Evolutionary conservation across 2,888 invertebrate species (phyloP), one percentile per base, ranked within the genome.

Genomic region (Zele albiditarsus): DNA sequence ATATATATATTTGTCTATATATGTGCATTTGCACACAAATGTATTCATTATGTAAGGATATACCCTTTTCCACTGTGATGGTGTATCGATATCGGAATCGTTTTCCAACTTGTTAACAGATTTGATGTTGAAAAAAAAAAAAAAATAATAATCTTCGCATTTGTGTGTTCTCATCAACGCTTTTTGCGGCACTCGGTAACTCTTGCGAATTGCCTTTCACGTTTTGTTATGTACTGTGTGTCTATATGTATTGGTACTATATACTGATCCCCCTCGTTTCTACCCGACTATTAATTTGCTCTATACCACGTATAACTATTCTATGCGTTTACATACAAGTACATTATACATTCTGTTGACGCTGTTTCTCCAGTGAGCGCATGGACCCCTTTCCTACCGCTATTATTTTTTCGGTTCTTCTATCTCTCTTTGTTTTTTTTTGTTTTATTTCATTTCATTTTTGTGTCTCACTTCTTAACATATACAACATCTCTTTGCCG

Each of bases 201-300:
- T 58, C 25, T 23, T 12, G 57, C 57, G 23, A 58, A 27, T 84
- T 79, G 80, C 81, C 84, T 83, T 84, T 84, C 84, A 83, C 83
- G 83, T 83, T 80, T 74, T 79, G 75, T 77, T 76, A 74, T 74
- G 60, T 38, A 38, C 12, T 70, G 72, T 74, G 63, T 66, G 65
- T 71, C 68, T 69, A 68, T 46, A n/a, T 46, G 16, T 46, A 46
- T 10, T 4, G 16, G 16, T 46, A 46, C n/a, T 46, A 38, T 12
- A 38, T 12, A 38, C 38, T 12, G 38, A 8, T 31, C 31, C 38
- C 38, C 10, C 38, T 38, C 38, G 12, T 12, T 8, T 38, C 38
- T 38, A n/a, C 38, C 38, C 10, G 8, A 38, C 38, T 38, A 38
- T 38, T 38, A 38, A 38, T 38, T 38, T 12, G 38, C 38, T 38